A percentile compares a stretch with the other conserved stretches of the same genome.
Conservation (phyloP, 1,140 invertebrate species). For the Caenorhabditis inopinata region DNA sequence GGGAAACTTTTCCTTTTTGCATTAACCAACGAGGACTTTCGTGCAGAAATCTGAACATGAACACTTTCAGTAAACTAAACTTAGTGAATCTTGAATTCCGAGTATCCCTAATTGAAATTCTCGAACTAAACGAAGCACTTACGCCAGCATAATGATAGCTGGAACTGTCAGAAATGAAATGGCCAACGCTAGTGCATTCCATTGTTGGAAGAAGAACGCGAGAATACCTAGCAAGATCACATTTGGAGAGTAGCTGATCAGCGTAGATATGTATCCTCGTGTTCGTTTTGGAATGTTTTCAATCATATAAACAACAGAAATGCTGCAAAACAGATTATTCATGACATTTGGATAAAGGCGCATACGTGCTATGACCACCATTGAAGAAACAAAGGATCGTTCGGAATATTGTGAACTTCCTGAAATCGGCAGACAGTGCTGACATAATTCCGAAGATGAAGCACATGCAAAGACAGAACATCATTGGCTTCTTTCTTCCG, state of each 20-base stretch:
- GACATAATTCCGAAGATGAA: not conserved
- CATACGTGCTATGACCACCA: slow-evolving; percentile 6
- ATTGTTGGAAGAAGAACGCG: slow-evolving; percentile 6
- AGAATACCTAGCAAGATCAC: not conserved
- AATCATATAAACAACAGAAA: slow-evolving; percentile 6
- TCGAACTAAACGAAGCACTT: not conserved
- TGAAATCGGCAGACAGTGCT: not conserved
- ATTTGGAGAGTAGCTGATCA: slow-evolving; percentile 26
- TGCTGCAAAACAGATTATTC: not conserved
- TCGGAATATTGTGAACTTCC: slow-evolving; percentile 4
- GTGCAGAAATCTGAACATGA: not conserved
- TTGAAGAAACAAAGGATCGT: slow-evolving; percentile 15
- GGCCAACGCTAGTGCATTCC: not conserved
- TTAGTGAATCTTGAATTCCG: too few relatives aligned
- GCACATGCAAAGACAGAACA: slow-evolving; percentile 27
- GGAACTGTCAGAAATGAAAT: slow-evolving; percentile 10
- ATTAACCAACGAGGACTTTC: slow-evolving; percentile 8
- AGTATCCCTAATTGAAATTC: too few relatives aligned
- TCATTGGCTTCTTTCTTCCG: slow-evolving; percentile 14
- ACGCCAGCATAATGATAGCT: not conserved
- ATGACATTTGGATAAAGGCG: not conserved
- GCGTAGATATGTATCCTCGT: not conserved
- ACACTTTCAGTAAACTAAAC: not conserved
- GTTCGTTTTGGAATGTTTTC: slow-evolving; percentile 9
- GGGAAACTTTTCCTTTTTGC: slow-evolving; percentile 6